A percentile compares a stretch with the other conserved stretches of the same genome.
Conservation (phyloP, 2,797 vertebrate species). For the Lithobates sylvaticus region DNA sequence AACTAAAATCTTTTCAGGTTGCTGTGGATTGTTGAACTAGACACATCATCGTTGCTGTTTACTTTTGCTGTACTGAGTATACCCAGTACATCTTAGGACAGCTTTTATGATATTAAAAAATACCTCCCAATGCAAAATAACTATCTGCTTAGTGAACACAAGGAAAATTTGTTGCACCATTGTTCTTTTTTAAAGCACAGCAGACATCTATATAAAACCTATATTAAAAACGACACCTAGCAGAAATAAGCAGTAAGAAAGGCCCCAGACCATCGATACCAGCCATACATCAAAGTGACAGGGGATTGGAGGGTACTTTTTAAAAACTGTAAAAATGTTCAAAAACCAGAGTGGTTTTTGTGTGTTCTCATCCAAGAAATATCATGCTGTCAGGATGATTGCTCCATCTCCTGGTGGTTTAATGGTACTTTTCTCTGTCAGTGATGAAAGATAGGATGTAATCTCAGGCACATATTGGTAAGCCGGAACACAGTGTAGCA, state of each 20-base stretch:
- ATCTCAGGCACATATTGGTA: constrained; percentile 27
- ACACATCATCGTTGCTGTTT: no score
- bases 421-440: constrained; percentile 51
- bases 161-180: background rate
- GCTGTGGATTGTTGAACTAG: background rate
- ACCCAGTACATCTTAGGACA: no score
- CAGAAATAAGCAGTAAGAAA: constrained; percentile 26
- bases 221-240: constrained; percentile 9
- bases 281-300: constrained; percentile 19
- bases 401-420: constrained; percentile 60
- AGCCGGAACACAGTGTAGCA: background rate
- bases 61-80: no score
- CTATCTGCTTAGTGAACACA: background rate
- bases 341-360: constrained; percentile 17
- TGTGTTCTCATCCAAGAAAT: constrained; percentile 48
- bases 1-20: background rate
- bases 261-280: background rate
- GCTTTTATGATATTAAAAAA: background rate
- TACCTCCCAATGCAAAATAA: background rate
- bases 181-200: constrained; percentile 11
- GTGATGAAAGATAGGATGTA: constrained; percentile 32
- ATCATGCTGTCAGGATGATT: constrained; percentile 58
- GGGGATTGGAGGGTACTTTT: constrained; percentile 6
- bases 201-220: constrained; percentile 6
- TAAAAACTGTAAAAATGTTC: constrained; percentile 43